These are phyloP conservation scores for Matsumurasca onukii DNA, from an alignment of 1,140 invertebrate genomes.

Conservation along the genomic window DNA sequence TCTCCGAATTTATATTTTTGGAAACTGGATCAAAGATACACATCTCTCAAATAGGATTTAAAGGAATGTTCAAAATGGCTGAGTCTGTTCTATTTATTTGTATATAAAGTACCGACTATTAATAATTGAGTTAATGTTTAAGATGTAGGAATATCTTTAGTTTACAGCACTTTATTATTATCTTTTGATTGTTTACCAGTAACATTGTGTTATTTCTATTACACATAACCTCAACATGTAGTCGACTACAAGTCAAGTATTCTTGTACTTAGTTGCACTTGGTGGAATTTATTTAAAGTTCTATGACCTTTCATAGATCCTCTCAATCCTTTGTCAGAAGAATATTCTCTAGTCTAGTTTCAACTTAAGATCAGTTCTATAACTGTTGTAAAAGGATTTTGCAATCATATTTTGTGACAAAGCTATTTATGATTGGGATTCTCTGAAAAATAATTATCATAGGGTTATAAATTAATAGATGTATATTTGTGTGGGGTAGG, in stretches of 20 bases:
- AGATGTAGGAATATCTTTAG: too few species aligned
- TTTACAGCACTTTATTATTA: neutral
- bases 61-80: constrained; percentile 31
- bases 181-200: neutral
- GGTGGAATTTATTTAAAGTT: constrained; percentile 18
- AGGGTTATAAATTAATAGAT: neutral
- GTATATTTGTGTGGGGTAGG: neutral
- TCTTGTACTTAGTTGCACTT: neutral
- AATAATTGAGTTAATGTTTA: neutral
- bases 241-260: neutral
- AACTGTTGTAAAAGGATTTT: neutral
- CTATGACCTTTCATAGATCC: constrained; percentile 16
- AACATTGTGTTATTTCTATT: neutral
- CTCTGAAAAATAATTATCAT: neutral
- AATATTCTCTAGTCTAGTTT: neutral
- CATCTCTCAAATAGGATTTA: constrained; percentile 15
- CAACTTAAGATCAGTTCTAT: neutral
- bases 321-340: neutral
- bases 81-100: constrained; percentile 2
- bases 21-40: constrained; percentile 28
- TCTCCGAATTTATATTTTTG: constrained; percentile 11
- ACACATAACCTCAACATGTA: neutral
- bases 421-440: neutral
- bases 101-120: neutral
- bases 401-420: neutral